These are phyloP conservation scores for Neodiprion virginianus DNA, from an alignment of 1,140 invertebrate genomes.

Conservation along the genomic window DNA sequence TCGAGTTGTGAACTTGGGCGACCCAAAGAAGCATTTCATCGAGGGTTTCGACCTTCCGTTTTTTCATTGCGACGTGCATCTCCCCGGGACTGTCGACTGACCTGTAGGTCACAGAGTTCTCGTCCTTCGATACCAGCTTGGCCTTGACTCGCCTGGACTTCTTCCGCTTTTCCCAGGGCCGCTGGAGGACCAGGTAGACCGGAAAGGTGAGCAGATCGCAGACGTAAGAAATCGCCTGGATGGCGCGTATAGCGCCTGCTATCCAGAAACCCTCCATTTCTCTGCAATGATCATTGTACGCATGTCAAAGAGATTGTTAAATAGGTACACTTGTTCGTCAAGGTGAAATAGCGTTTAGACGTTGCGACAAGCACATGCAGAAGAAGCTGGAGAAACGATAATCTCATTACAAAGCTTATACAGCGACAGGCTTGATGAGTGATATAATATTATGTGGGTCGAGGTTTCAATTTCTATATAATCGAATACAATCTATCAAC, in stretches of 20 bases:
- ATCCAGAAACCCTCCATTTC: conserved; percentile 81
- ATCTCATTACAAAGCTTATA: conserved; percentile 22
- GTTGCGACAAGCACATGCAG: background rate
- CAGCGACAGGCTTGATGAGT: background rate
- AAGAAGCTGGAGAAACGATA: background rate
- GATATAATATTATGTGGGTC: too few relatives aligned
- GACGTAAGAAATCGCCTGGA: conserved; percentile 80
- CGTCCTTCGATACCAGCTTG: conserved; percentile 62
- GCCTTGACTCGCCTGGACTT: conserved; percentile 79
- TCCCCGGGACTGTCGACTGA: conserved; percentile 71
- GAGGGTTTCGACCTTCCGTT: conserved; percentile 84
- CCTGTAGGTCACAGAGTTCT: conserved; percentile 74
- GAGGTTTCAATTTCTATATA: too few relatives aligned
- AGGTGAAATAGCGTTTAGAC: conserved; percentile 22
- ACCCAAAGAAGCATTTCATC: conserved; percentile 86
- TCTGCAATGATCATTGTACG: conserved; percentile 59
- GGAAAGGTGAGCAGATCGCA: conserved; percentile 92
- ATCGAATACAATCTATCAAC: too few relatives aligned
- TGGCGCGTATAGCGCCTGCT: conserved; percentile 73
- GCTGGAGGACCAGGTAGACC: conserved; percentile 85
- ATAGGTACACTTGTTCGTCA: conserved; percentile 11
- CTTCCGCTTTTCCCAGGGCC: conserved; percentile 83
- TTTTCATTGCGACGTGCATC: conserved; percentile 74
- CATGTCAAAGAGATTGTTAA: conserved; percentile 25
- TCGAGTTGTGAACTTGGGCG: conserved; percentile 72